phyloP scores from a whole-genome alignment of 2,113 vertebrate species.

The Dascyllus trimaculatus region DNA sequence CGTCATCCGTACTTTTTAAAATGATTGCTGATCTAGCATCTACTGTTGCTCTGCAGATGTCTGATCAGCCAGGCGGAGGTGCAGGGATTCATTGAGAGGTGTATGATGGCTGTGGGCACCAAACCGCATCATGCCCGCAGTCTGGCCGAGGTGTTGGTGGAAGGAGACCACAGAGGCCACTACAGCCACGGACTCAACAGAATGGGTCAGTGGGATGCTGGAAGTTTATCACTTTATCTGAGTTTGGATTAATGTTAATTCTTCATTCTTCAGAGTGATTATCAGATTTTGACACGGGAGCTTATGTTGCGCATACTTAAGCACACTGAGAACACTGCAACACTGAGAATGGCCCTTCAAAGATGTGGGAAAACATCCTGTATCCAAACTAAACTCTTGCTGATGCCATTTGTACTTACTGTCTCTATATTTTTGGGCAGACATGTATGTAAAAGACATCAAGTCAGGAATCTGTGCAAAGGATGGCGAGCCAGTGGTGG shows the following conservation, averaged over 20 bases:
- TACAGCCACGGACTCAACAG: conserved; percentile 87
- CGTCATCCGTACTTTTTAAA: too few relatives aligned
- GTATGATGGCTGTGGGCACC: conserved; percentile 80
- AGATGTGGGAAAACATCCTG: neutral
- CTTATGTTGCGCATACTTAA: neutral
- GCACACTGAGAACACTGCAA: neutral
- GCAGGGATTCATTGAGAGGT: conserved; percentile 81
- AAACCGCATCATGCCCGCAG: conserved; percentile 78
- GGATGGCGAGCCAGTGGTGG: conserved; percentile 79
- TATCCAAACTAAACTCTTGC: neutral
- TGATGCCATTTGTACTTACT: too few relatives aligned
- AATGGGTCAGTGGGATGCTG: conserved; percentile 75
- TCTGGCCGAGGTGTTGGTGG: conserved; percentile 85
- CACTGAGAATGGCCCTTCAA: neutral
- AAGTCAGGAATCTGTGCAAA: conserved; percentile 81
- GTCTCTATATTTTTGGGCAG: conserved; percentile 49
- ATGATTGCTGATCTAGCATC: neutral
- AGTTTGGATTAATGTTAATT: neutral
- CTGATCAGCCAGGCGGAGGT: conserved; percentile 78
- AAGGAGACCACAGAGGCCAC: conserved; percentile 84
- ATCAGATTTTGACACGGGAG: too few relatives aligned
- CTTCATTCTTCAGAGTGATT: too few relatives aligned
- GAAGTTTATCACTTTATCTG: neutral
- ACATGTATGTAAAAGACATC: conserved; percentile 86
- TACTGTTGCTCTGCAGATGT: conserved; percentile 72